Conservation (phyloP, 2,797 vertebrate species). For the Eulemur albifrons region DNA sequence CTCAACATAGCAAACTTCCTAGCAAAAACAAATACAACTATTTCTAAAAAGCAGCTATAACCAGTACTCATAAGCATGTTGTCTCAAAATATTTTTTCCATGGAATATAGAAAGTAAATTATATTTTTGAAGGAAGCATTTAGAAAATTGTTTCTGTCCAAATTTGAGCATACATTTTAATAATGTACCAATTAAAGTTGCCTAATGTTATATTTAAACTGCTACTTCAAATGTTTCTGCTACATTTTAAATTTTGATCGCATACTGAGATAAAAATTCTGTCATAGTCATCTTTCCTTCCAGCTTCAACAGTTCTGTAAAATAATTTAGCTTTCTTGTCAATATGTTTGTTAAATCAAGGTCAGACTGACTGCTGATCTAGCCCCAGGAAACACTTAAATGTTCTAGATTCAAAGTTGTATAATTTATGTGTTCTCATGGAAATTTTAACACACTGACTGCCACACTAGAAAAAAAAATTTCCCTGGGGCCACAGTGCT, state of each 20-base stretch:
- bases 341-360: slow-evolving; percentile 64
- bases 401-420: slow-evolving; percentile 44
- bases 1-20: not conserved
- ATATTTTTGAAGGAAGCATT: not conserved
- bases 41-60: not conserved
- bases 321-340: slow-evolving; percentile 74
- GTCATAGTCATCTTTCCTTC: slow-evolving; percentile 55
- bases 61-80: not conserved
- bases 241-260: slow-evolving; percentile 69
- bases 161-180: not conserved
- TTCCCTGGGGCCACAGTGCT: no score
- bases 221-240: slow-evolving; percentile 47
- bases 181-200: slow-evolving; percentile 15
- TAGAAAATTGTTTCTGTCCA: not conserved
- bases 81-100: not conserved
- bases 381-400: slow-evolving; percentile 39
- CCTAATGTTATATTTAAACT: slow-evolving; percentile 37
- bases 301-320: slow-evolving; percentile 63
- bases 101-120: not conserved
- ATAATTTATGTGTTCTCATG: not conserved
- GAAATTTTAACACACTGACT: slow-evolving; percentile 14
- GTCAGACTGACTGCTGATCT: not conserved
- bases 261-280: slow-evolving; percentile 70
- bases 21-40: not conserved
- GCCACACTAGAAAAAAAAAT: no score